Conservation (phyloP, 2,888 invertebrate species). For the Rhamphomyia laevipes region DNA sequence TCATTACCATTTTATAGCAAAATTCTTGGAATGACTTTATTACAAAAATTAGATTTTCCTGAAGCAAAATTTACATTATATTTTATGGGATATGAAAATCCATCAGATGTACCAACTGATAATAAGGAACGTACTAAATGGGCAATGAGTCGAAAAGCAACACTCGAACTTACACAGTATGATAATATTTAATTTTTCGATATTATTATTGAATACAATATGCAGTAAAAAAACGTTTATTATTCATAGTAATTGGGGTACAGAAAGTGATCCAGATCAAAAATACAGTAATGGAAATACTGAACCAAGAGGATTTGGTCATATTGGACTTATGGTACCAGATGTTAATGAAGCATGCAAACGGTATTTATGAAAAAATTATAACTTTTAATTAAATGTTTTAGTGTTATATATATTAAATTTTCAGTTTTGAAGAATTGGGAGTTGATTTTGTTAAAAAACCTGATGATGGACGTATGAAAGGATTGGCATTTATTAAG, state of each 20-base stretch:
- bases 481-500: slow-evolving; percentile 84
- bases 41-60: slow-evolving; percentile 81
- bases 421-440: slow-evolving; percentile 58
- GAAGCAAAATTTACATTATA: slow-evolving; percentile 82
- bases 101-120: slow-evolving; percentile 60
- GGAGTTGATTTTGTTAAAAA: slow-evolving; percentile 83
- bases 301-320: slow-evolving; percentile 83
- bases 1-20: slow-evolving; percentile 85
- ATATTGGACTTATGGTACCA: slow-evolving; percentile 83
- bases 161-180: slow-evolving; percentile 87
- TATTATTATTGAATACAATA: not conserved
- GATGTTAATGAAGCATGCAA: slow-evolving; percentile 81
- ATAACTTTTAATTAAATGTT: slow-evolving; percentile 4
- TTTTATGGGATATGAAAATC: slow-evolving; percentile 77
- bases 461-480: slow-evolving; percentile 87
- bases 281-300: slow-evolving; percentile 83
- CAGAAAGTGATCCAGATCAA: slow-evolving; percentile 67
- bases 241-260: slow-evolving; percentile 86
- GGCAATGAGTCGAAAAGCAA: slow-evolving; percentile 74
- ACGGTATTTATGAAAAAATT: slow-evolving; percentile 22
- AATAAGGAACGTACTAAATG: slow-evolving; percentile 56
- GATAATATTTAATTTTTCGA: slow-evolving; percentile 23
- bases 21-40: slow-evolving; percentile 80
- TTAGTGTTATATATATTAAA: not conserved
- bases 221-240: not conserved